Evolutionary conservation across 1,140 invertebrate genomes (phyloP).

Genomic region (Rhynchophorus ferrugineus): DNA sequence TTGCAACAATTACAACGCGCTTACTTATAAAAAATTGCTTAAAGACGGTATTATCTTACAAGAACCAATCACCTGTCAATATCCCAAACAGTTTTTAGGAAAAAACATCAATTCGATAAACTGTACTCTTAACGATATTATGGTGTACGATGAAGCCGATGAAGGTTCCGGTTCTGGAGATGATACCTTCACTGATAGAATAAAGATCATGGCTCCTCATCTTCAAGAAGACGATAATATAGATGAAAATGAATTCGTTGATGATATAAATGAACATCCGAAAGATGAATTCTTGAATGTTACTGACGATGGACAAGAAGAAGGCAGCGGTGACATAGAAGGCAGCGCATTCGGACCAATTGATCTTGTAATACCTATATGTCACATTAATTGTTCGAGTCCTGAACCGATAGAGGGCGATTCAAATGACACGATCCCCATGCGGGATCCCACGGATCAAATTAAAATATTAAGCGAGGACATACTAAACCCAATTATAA

Average conservation of each 20-base stretch:
- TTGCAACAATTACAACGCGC: constrained; percentile 46
- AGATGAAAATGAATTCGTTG: constrained; percentile 46
- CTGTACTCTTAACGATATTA: constrained; percentile 33
- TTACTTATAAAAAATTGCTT: constrained; percentile 47
- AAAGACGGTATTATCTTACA: constrained; percentile 46
- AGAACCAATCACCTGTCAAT: constrained; percentile 45
- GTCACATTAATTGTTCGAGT: constrained; percentile 27
- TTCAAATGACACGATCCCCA: constrained; percentile 21
- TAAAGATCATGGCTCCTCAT: constrained; percentile 11
- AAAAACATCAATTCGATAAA: constrained; percentile 47
- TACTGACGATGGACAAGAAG: constrained; percentile 29
- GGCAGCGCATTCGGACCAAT: constrained; percentile 22
- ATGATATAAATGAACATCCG: constrained; percentile 46
- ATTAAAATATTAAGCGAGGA: constrained; percentile 26
- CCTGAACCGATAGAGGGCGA: constrained; percentile 25
- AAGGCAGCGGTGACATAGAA: constrained; percentile 30
- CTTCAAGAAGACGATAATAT: constrained; percentile 36
- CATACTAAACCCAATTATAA: constrained; percentile 19
- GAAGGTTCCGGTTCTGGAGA: constrained; percentile 22
- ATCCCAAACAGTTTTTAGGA: constrained; percentile 44
- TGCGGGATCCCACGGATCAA: constrained; percentile 21
- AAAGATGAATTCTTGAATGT: constrained; percentile 36
- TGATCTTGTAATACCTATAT: constrained; percentile 20
- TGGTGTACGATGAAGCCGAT: constrained; percentile 21
- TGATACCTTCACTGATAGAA: constrained; percentile 9